Evolutionary conservation across 2,888 invertebrate genomes (phyloP).

Genomic region (Parnassius apollo): DNA sequence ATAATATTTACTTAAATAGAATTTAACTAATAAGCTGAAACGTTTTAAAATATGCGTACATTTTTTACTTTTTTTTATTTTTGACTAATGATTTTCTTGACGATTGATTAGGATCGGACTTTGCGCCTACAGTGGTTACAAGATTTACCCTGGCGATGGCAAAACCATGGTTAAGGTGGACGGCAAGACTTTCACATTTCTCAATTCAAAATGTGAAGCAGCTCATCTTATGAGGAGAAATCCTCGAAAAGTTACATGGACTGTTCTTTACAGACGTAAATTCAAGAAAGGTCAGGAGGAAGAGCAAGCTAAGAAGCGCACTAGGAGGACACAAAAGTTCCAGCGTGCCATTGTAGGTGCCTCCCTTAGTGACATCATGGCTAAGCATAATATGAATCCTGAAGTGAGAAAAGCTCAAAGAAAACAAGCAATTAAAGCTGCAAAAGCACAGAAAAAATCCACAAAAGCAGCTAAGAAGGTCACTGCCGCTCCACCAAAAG

Average conservation of each 20-base stretch:
- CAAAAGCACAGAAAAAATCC: constrained; percentile 97
- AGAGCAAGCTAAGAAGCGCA: constrained; percentile 96
- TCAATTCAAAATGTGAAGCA: constrained; percentile 98
- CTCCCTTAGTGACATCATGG: constrained; percentile 97
- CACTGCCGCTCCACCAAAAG: constrained; percentile 85
- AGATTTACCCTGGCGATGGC: constrained; percentile 99
- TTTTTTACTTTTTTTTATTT: too few species aligned
- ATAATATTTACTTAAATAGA: too few species aligned
- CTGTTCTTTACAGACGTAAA: constrained; percentile 99
- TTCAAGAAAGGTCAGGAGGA: constrained; percentile 99
- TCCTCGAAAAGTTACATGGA: constrained; percentile 99
- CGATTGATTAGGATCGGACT: constrained; percentile 99
- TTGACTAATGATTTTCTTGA: too few species aligned
- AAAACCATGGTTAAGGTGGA: constrained; percentile 99
- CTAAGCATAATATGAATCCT: constrained; percentile 99
- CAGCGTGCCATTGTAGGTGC: constrained; percentile 99
- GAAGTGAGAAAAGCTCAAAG: constrained; percentile 99
- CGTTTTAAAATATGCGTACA: too few species aligned
- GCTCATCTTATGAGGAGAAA: constrained; percentile 98
- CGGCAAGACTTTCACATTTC: constrained; percentile 98
- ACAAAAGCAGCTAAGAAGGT: constrained; percentile 93
- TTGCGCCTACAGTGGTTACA: constrained; percentile 99
- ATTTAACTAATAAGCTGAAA: too few species aligned
- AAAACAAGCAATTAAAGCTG: constrained; percentile 98
- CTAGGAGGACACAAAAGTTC: constrained; percentile 96